Conservation (phyloP, 1,140 invertebrate species). For the Drosophila pectinifera region DNA sequence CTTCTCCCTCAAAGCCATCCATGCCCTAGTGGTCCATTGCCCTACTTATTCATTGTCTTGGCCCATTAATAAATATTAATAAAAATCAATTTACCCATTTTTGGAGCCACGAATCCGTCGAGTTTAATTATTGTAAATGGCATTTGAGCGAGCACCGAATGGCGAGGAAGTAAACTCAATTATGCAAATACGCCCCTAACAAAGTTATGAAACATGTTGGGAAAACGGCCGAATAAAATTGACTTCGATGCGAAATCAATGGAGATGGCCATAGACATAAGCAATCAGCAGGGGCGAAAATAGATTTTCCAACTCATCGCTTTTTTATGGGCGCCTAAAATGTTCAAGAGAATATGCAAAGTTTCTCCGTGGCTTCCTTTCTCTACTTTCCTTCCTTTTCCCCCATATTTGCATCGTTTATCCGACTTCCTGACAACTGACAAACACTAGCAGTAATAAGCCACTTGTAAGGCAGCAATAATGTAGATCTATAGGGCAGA, state of each 20-base stretch:
- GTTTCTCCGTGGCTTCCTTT: constrained; percentile 24
- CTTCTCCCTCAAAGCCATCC: not conserved
- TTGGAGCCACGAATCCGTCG: constrained; percentile 30
- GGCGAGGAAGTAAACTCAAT: constrained; percentile 40
- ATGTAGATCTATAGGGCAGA: constrained; percentile 48
- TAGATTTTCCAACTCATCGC: constrained; percentile 73
- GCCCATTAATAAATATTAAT: constrained; percentile 51
- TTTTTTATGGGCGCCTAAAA: constrained; percentile 45
- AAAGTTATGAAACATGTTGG: constrained; percentile 39
- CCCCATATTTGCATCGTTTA: constrained; percentile 49
- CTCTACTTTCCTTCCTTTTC: constrained; percentile 35
- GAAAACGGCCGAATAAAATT: constrained; percentile 34
- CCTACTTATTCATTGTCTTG: constrained; percentile 18
- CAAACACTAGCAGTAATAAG: constrained; percentile 79
- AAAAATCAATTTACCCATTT: constrained; percentile 59
- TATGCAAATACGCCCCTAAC: constrained; percentile 53
- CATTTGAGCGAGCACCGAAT: constrained; percentile 15
- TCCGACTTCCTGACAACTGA: constrained; percentile 49
- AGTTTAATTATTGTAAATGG: constrained; percentile 55
- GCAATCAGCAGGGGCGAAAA: constrained; percentile 68
- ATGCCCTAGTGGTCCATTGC: not conserved
- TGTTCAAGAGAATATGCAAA: constrained; percentile 74
- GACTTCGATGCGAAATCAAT: constrained; percentile 64
- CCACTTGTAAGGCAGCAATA: constrained; percentile 74
- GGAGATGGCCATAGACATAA: constrained; percentile 65